Base-by-base conservation (phyloP, 2,888 invertebrate species). In the Bellardia bayeri region DNA sequence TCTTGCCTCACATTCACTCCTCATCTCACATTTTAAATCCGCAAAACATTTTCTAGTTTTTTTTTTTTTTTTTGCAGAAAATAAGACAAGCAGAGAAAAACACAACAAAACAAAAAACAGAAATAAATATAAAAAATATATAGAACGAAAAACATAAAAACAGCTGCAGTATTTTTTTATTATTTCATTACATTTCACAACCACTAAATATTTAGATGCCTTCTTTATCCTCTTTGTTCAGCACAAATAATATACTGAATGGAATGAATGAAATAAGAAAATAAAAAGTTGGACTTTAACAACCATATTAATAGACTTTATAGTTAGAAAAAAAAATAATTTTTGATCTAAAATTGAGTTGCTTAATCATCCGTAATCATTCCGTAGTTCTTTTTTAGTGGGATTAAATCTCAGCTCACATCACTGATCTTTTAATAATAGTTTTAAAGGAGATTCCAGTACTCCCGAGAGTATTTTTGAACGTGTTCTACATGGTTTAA, bases 161-260 rank as follows among this genome's bases (percentile, higher is more conserved):
- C 83, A 76, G 75, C 80, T 81, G 87, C 87, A 87, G 76, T 78
- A 74, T 74, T 82, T 79, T 78, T 68, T n/a, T n/a, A n/a, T n/a
- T 54, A 71, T 69, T 81, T 74, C 66, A 49, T 74, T 82, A 66
- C 74, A 82, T 74, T 82, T n/a, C 56, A 76, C 64, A 68, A 49
- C 61, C 72, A 74, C 66, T 51, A 79, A 84, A 72, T 30, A 51
- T 58, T 56, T 33, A 40, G 66, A 74, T 68, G 54, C 58, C 11
- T 68, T 58, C 16, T 74, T 58, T 42, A 49, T 79, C 23, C n/a
- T 42, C 33, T 79, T 58, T 30, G 5, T 49, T 49, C 3, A 23
- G 13, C 71, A 64, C 16, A 64, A 69, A 68, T 33, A 61, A n/a
- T 16, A 23, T 56, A 56, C 56, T 6, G 58, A 2, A 61, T 33